Evolutionary conservation across 2,797 vertebrate genomes (phyloP), one percentile per base, ranked within the genome.

Genomic region (Esox masquinongy): DNA sequence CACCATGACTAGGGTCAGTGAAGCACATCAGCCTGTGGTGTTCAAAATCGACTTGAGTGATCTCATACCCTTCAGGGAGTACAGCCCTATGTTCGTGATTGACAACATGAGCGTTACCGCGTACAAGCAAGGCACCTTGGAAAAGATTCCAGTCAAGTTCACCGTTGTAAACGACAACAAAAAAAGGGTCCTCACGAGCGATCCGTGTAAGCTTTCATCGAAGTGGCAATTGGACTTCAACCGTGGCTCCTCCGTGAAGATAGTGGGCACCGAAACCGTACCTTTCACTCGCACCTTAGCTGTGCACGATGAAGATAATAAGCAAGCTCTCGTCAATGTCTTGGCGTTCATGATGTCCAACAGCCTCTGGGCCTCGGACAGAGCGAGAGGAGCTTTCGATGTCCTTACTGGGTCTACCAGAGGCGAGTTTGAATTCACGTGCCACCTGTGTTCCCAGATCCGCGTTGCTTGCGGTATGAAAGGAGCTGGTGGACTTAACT

Each of bases 311-410:
- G 74, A 68, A 1, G 68, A 63, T 1, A 68, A 75, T 51, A 70
- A 22, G 16, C 74, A 70, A 31, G 51, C 74, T 4, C 17, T 75
- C 0, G 36, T 47, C 51, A 75, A 75, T 11, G 68, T 75, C 0
- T 70, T 70, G 16, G 31, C 67, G 19, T 75, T 75, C 68, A 70
- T 75, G 74, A 75, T 75, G 51, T 70, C 74, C 4, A 61, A 69
- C 50, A 75, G 74, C 34, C 74, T 75, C 14, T 75, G 67, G 74
- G 14, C 16, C n/a, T 75, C 49, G 4, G 67, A 75, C 67, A 12
- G n/a, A 43, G 74, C 67, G 4, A 69, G 66, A 59, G 74, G 74
- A n/a, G 74, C 50, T 17, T 61, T 75, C 4, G 67, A 7, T 6
- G 5, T 29, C 12, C 34, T 75, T 2, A n/a, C 19, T 6, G 15